phyloP scores from a whole-genome alignment of 2,113 vertebrate genomes.

The Eulemur rufifrons region DNA sequence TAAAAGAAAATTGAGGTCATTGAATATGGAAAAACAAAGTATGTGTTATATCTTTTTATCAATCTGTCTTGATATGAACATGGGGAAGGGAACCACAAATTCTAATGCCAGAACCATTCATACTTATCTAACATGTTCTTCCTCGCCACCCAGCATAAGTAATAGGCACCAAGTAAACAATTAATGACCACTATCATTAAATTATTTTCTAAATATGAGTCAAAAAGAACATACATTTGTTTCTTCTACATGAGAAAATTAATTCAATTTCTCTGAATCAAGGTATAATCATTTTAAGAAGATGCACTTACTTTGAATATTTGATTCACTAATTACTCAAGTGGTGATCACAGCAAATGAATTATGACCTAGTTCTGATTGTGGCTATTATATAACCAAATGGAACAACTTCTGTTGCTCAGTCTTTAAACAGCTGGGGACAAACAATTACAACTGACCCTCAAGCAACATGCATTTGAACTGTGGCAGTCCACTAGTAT shows the following conservation, averaged over 20 bases:
- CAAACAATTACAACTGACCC: background rate
- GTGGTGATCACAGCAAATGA: conserved; percentile 51
- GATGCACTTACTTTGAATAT: conserved; percentile 30
- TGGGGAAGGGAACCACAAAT: conserved; percentile 14
- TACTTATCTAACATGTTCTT: background rate
- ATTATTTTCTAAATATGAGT: conserved; percentile 48
- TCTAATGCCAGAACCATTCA: conserved; percentile 32
- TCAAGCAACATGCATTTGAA: background rate
- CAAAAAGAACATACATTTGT: conserved; percentile 39
- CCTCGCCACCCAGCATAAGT: background rate
- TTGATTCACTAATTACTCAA: conserved; percentile 55
- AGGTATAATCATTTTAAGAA: conserved; percentile 52
- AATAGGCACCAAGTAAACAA: conserved; percentile 34
- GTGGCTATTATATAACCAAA: conserved; percentile 48
- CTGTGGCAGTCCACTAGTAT: background rate
- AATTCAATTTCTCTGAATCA: conserved; percentile 55
- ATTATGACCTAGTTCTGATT: conserved; percentile 60
- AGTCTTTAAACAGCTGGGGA: conserved; percentile 41
- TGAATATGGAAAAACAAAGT: conserved; percentile 1
- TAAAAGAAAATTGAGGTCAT: conserved; percentile 43
- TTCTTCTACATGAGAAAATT: conserved; percentile 41
- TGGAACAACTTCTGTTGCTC: conserved; percentile 35
- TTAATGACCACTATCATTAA: conserved; percentile 33
- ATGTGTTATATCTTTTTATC: background rate
- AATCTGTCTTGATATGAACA: conserved; percentile 42